Evolutionary conservation across 1,140 invertebrate genomes (phyloP).

Genomic region (Papilio polyxenes): DNA sequence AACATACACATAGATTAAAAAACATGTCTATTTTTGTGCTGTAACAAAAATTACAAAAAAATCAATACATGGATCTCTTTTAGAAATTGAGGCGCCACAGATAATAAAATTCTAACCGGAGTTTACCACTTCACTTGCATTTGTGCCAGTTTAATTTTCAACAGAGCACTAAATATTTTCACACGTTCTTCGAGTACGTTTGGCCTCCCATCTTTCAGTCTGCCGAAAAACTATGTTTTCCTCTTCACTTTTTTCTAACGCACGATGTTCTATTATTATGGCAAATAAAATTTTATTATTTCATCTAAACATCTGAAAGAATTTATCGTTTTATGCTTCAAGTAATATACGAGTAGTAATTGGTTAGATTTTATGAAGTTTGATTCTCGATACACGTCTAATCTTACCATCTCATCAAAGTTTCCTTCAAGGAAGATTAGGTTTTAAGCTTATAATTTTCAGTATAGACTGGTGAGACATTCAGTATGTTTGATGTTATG

Average conservation of each 20-base stretch:
- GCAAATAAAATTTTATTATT: not conserved
- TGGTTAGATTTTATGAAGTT: not conserved
- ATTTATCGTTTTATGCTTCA: not conserved
- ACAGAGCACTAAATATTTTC: slow-evolving; percentile 23
- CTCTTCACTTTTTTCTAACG: not conserved
- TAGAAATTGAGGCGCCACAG: not conserved
- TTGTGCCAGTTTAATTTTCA: slow-evolving; percentile 21
- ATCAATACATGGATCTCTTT: not conserved
- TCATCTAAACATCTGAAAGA: not conserved
- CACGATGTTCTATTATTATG: not conserved
- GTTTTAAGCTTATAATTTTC: too few species aligned
- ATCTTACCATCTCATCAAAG: not conserved
- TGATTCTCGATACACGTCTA: not conserved
- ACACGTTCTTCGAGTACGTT: slow-evolving; percentile 13
- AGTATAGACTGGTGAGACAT: not conserved
- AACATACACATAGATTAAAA: too few species aligned
- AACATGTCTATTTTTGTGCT: too few species aligned
- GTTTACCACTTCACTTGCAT: slow-evolving; percentile 21
- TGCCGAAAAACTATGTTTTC: not conserved
- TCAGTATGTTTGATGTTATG: too few species aligned
- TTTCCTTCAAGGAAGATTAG: not conserved
- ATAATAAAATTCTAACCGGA: not conserved
- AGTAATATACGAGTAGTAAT: not conserved
- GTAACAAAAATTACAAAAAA: not conserved
- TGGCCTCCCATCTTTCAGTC: slow-evolving; percentile 4